phyloP scores from a whole-genome alignment of 2,888 invertebrate species.

The Drosophila ezoana region DNA sequence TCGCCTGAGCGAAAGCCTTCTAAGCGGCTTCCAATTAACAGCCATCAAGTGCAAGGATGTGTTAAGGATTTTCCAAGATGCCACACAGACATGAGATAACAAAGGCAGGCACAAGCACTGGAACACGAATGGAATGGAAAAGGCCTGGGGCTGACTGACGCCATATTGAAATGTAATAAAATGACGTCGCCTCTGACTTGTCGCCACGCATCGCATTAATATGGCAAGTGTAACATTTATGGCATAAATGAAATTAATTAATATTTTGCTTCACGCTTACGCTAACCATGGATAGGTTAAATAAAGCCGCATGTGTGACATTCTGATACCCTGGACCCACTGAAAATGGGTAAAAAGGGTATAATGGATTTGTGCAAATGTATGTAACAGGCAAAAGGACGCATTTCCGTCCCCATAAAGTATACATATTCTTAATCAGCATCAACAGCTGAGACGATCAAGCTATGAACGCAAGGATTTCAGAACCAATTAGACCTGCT shows the following conservation, averaged over 20 bases:
- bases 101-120: constrained; percentile 2
- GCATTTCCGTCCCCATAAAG: too few relatives aligned
- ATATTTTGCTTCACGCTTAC: constrained; percentile 63
- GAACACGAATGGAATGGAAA: too few relatives aligned
- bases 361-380: too few relatives aligned
- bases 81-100: constrained; percentile 16
- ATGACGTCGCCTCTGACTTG: constrained; percentile 5
- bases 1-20: constrained; percentile 50
- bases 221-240: constrained; percentile 81
- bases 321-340: too few relatives aligned
- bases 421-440: too few relatives aligned
- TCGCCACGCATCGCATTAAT: constrained; percentile 55
- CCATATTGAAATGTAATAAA: constrained; percentile 81
- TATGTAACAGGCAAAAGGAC: too few relatives aligned
- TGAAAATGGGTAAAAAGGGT: too few relatives aligned
- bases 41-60: constrained; percentile 71
- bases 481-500: too few relatives aligned
- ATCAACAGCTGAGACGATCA: too few relatives aligned
- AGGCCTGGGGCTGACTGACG: constrained; percentile 46
- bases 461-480: too few relatives aligned
- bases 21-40: constrained; percentile 80
- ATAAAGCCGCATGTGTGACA: constrained; percentile 71
- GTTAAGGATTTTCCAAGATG: constrained; percentile 58
- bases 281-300: constrained; percentile 54
- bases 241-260: constrained; percentile 81